Base-by-base conservation (phyloP, 2,888 invertebrate genomes). In the Ectemnius cavifrons region DNA sequence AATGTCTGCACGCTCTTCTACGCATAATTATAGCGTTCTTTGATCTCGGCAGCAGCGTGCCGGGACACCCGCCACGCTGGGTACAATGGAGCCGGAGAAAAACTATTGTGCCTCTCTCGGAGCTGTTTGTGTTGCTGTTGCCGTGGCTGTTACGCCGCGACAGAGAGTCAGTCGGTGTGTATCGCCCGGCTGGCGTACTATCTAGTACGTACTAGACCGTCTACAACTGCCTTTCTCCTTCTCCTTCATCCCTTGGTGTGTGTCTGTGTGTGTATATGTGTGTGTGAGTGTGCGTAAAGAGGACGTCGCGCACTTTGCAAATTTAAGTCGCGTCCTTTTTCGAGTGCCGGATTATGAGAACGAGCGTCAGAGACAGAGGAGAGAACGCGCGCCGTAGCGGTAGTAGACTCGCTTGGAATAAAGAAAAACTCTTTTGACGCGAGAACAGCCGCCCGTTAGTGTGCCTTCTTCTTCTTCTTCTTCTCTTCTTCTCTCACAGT, bases 21-120 rank as follows among this genome's bases (percentile, higher is more conserved):
- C 28, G 65, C 72, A 72, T 77, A 77, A 77, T 77, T 76, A 76
- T 69, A 66, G 72, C 59, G 45, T 60, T 46, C 77, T 77, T 77
- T 77, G 77, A 77, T 76, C 72, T 72, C 63, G 62, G 49, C 61
- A 57, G 64, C 60, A 65, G 67, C 45, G 71, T 61, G 14, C 60
- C 75, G 37, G 16, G 13, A 61, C 16, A 52, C 23, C 45, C 52
- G 56, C 59, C 62, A 75, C 67, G 67, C 67, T 68, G 60, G 71
- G 65, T 62, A 75, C 67, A 71, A 65, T 20, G 37, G 58, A 62
- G 23, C 16, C 46, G 45, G 13, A 57, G 47, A 49, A 58, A 58
- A 47, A 52, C 14, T 63, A 20, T 63, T 61, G 46, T 61, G 61
- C 16, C 46, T 13, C 61, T 45, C 45, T 61, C 16, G n/a, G 5